Conservation (phyloP, 2,113 vertebrate species). For the Petrocephalus microphthalmus region DNA sequence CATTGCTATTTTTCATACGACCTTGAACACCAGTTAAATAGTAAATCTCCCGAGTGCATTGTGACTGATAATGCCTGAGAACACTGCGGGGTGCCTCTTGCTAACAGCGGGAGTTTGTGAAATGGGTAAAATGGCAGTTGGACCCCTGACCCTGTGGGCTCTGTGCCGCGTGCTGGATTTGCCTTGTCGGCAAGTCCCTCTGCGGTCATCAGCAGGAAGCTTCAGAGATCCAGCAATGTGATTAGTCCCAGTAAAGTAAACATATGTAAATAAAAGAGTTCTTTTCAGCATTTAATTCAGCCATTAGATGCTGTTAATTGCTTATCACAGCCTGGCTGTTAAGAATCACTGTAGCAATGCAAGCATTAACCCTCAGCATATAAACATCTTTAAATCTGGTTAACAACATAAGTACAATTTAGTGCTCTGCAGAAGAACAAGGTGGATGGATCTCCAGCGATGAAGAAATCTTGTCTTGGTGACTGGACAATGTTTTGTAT, state of each 20-base stretch:
- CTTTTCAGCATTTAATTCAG: background rate
- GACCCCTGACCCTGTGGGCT: background rate
- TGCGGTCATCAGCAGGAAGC: background rate
- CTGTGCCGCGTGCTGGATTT: background rate
- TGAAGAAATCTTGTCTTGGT: background rate
- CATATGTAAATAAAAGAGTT: background rate
- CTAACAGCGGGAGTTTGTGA: background rate
- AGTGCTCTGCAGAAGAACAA: background rate
- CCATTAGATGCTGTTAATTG: background rate
- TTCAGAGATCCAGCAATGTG: background rate
- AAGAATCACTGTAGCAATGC: background rate
- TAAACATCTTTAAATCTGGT: background rate
- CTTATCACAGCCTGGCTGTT: background rate
- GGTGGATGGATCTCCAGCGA: background rate
- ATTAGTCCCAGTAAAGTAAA: slow-evolving; percentile 2
- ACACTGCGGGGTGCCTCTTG: background rate
- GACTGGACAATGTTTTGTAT: background rate
- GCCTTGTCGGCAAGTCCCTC: background rate
- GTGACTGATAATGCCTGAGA: background rate
- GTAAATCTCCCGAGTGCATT: background rate
- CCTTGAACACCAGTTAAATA: background rate
- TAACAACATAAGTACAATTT: background rate
- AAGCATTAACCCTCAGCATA: background rate
- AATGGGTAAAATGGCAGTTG: background rate
- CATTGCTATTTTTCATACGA: background rate